phyloP scores from a whole-genome alignment of 2,888 invertebrate genomes.

The Pseudeuparius sepicola region DNA sequence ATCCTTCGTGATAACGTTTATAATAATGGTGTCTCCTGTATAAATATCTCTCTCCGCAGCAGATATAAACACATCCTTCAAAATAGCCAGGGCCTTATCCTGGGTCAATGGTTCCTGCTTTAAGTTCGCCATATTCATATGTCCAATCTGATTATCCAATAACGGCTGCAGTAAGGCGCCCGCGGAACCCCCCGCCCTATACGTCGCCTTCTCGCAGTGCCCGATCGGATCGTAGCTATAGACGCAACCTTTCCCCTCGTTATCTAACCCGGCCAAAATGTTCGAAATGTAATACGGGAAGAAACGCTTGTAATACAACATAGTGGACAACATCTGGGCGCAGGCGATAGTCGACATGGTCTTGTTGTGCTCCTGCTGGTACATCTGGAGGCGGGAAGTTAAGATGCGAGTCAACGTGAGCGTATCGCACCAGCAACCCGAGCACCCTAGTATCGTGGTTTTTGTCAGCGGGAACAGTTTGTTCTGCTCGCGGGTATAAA shows the following conservation, averaged over 20 bases:
- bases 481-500: conserved; percentile 79
- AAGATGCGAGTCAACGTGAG: conserved; percentile 79
- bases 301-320: conserved; percentile 93
- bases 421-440: conserved; percentile 97
- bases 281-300: conserved; percentile 98
- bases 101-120: conserved; percentile 52
- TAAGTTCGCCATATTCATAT: conserved; percentile 74
- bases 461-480: conserved; percentile 77
- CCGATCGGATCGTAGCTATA: conserved; percentile 98
- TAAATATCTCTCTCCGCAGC: conserved; percentile 97
- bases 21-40: conserved; percentile 84
- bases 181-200: conserved; percentile 85
- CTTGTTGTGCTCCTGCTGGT: conserved; percentile 88
- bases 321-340: conserved; percentile 92
- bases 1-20: conserved; percentile 80
- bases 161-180: conserved; percentile 86
- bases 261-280: conserved; percentile 87
- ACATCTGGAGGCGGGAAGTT: conserved; percentile 86
- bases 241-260: conserved; percentile 87
- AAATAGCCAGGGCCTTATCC: conserved; percentile 73
- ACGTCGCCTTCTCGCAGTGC: conserved; percentile 77
- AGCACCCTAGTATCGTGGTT: conserved; percentile 82
- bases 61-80: conserved; percentile 95
- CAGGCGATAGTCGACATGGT: conserved; percentile 85
- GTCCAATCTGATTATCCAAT: conserved; percentile 91